Base-by-base conservation (phyloP, 2,113 vertebrate species). In the Ochotona princeps region DNA sequence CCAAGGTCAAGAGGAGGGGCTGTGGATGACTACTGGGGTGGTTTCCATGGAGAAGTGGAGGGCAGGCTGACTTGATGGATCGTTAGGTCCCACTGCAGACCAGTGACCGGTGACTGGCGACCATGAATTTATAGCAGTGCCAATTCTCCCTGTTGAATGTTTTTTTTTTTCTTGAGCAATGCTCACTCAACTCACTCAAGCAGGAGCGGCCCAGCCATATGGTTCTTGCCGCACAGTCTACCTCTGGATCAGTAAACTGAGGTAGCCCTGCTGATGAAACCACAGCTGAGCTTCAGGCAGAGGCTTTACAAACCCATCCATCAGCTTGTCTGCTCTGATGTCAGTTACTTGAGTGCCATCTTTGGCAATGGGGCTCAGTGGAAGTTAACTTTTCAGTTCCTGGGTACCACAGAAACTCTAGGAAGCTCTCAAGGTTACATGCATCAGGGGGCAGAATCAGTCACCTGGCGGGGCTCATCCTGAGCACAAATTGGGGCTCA, bases 241-340 rank as follows among this genome's bases (percentile, higher is more conserved):
- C 91, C 80, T 73, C 54, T 32, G 61, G 81, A 54, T 49, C 84
- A 87, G 87, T 83, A 86, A 92, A 93, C 54, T 57, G 83, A 96
- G 93, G 87, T 81, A 74, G 63, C 35, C 51, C 17, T 82, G 78
- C n/a, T 75, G 80, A 93, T 63, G 26, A 84, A 63, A 28, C 35
- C 28, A 7, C 11, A 11, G 35, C 75, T 30, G 61, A 86, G 89
- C 44, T 49, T 66, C 14, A 88, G 54, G 72, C 79, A 89, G 85
- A 82, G 63, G 35, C n/a, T 74, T 78, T 28, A 60, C 61, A 93
- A 76, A 76, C 7, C 8, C 63, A 51, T 30, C 14, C 74, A 69
- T 72, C 54, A 80, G 81, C 92, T 88, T 75, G 73, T 84, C 65
- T 65, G 63, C 57, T 90, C 83, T 51, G 93, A 80, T 88, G 89